Conservation (phyloP, 2,888 invertebrate species). For the Plebejus anna region DNA sequence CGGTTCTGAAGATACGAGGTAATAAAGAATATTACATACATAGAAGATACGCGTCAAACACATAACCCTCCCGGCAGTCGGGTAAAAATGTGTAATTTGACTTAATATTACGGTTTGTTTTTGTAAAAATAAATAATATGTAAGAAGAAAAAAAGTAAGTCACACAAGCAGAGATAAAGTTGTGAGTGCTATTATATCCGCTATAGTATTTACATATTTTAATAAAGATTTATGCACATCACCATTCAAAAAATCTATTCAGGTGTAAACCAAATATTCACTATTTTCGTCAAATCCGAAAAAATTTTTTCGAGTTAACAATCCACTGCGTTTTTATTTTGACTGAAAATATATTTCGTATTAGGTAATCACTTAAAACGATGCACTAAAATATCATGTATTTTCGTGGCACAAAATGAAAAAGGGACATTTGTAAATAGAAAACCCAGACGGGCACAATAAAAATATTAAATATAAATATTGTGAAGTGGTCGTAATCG, state of each 20-base stretch:
- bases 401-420: constrained; percentile 29
- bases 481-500: constrained; percentile 67
- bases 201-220: background rate
- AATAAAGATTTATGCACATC: background rate
- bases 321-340: constrained; percentile 23
- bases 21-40: no score
- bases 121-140: no score
- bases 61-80: no score
- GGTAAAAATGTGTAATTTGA: no score
- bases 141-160: no score
- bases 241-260: constrained; percentile 1
- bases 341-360: constrained; percentile 14
- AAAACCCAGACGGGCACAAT: constrained; percentile 54
- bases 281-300: constrained; percentile 18
- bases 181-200: background rate
- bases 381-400: constrained; percentile 24
- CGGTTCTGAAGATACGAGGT: no score
- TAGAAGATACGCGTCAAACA: no score
- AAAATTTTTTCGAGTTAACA: constrained; percentile 17
- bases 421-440: constrained; percentile 34
- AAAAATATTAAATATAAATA: constrained; percentile 73
- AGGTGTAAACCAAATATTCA: background rate
- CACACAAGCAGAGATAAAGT: background rate
- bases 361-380: constrained; percentile 25
- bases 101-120: no score